Evolutionary conservation across 2,113 vertebrate genomes (phyloP), one percentile per base, ranked within the genome.

Genomic region (Casuarius casuarius): DNA sequence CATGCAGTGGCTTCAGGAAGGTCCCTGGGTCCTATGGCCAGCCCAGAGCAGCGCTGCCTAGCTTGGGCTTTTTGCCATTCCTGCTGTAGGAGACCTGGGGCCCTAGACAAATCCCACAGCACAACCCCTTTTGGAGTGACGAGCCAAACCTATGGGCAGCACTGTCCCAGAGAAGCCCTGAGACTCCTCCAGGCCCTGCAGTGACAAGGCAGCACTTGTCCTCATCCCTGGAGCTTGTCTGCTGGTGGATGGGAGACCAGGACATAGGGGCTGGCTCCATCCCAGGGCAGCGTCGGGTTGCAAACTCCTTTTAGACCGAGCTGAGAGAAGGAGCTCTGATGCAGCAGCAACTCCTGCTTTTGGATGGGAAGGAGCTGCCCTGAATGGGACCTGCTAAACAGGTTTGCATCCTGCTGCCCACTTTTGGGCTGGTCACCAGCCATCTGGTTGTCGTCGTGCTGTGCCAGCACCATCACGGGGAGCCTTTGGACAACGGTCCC

Each of bases 11-110:
- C 78, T 75, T 49, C 0, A 2, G 52, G 62, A 23, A 7, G 28
- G 35, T 66, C 15, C 35, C 44, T 56, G 70, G 23, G 31, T 71
- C 46, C 65, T 35, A 0, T 33, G 40, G 7, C 21, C 21, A 38
- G 40, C 22, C 33, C 3, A 26, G 67, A 88, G 66, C 22, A 31
- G 5, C 70, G 68, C 70, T 0, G 0, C 56, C 19, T 71, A 35
- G 10, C 0, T 0, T 13, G 44, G 48, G 23, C 13, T 6, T 82
- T 87, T 87, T 81, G n/a, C 35, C 3, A 0, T 62, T 82, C 46
- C 42, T 76, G 42, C 78, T 75, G n/a, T 49, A n/a, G 66, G 59
- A 88, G 23, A 83, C 20, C 10, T 12, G 6, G 23, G 49, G 35
- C n/a, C 1, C 1, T 25, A 48, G 29, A 19, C 23, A 54, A n/a